A percentile compares a stretch with the other conserved stretches of the same genome.
These are phyloP conservation scores for Oncorhynchus tshawytscha DNA, from an alignment of 2,113 vertebrate genomes.

Conservation along the genomic window DNA sequence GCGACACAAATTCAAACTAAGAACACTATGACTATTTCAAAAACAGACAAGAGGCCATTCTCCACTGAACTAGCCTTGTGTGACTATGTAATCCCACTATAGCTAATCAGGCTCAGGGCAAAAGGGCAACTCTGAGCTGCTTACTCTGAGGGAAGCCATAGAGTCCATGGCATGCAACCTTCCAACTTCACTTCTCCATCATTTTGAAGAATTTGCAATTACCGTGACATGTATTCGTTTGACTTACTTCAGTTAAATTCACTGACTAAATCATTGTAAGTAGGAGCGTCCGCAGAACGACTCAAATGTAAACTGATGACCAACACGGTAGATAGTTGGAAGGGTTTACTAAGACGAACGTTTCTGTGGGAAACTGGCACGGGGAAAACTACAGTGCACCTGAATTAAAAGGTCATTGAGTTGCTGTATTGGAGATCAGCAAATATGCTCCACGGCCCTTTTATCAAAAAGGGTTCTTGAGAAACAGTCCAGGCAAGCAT, in stretches of 20 bases:
- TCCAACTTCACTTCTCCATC: not conserved
- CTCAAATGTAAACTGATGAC: too few species aligned
- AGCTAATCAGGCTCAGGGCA: not conserved
- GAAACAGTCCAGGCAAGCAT: constrained; percentile 29
- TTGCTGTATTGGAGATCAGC: not conserved
- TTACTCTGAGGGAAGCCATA: not conserved
- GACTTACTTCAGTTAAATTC: too few species aligned
- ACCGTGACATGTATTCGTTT: too few species aligned
- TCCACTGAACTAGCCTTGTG: not conserved
- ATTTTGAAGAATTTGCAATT: not conserved
- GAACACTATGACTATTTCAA: too few species aligned
- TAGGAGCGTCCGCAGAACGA: too few species aligned
- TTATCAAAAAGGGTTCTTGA: not conserved
- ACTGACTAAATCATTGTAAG: too few species aligned
- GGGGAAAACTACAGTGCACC: not conserved
- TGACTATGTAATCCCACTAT: not conserved
- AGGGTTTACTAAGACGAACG: too few species aligned
- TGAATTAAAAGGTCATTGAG: not conserved
- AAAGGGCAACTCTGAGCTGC: not conserved
- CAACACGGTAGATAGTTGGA: too few species aligned
- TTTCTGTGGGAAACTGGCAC: too few species aligned
- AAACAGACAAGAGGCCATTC: not conserved
- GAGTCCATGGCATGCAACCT: not conserved
- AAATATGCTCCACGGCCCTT: not conserved
- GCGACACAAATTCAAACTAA: too few species aligned